Base-by-base conservation (phyloP, 1,140 invertebrate genomes). In the Trichonephila clavipes region DNA sequence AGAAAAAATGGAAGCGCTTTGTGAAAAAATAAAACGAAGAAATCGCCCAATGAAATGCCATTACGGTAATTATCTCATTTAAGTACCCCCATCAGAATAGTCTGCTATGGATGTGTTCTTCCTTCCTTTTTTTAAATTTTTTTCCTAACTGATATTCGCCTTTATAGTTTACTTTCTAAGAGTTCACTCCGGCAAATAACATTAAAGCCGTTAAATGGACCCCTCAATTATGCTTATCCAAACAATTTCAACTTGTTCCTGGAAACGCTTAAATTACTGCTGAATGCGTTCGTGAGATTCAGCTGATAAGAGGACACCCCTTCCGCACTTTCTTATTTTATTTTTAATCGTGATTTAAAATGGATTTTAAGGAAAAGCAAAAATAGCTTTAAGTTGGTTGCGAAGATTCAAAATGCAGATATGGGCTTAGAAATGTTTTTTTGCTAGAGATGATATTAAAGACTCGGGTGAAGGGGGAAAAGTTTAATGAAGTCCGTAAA, bases 151-250 rank as follows among this genome's bases (percentile, higher is more conserved):
- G 86, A 88, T 62, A 69, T 69, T 87, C 85, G 61, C 24, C 66
- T 87, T 64, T 92, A 86, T 72, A 87, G 64, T 87, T 91, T 77
- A 62, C n/a, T 91, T 92, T 92, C 87, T 87, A 87, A 92, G 66
- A 92, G 91, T 72, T 86, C 77, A 51, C 83, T 87, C 66, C 83
- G 7, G 82, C 91, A 92, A 92, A 92, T 92, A 92, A 72, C 91
- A 92, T 92, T 92, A 92, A 92, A 87, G 51, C 64, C 91, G 59
- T 83, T 92, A 92, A 92, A 92, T 92, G 91, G 83, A 44, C 10
- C n/a, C 91, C 83, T 92, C 91, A 92, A 87, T 92, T 92, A 92
- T 87, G 85, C 91, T 92, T 92, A 92, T 86, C 91, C 91, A 92
- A 92, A 92, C 91, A 92, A 92, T 92, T 92, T 87, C 66, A 87